A percentile compares a stretch with the other conserved stretches of the same genome.
These are phyloP conservation scores for Gnathonemus echidnorhynchus DNA, from an alignment of 2,113 vertebrate genomes.

Conservation along the genomic window DNA sequence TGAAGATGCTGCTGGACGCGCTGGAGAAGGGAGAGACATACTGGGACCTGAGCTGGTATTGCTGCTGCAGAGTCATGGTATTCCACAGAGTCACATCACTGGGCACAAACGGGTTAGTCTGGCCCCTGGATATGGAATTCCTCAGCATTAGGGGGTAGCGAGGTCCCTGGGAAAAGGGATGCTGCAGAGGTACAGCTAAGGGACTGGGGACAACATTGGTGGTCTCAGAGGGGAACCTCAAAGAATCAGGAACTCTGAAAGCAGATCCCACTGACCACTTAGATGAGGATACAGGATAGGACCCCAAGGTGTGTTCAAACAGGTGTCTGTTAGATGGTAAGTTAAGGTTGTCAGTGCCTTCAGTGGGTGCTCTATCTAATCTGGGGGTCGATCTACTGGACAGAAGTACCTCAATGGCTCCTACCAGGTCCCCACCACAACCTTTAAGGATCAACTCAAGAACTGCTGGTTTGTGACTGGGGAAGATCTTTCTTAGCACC, in stretches of 20 bases:
- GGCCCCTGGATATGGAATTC: constrained; percentile 81
- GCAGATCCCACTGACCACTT: constrained; percentile 97
- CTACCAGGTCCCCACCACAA: constrained; percentile 88
- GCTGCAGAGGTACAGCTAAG: constrained; percentile 78
- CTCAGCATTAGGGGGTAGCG: constrained; percentile 90
- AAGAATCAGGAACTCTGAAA: constrained; percentile 85
- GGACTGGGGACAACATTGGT: constrained; percentile 68
- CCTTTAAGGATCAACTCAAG: constrained; percentile 92
- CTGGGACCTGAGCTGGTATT: constrained; percentile 91
- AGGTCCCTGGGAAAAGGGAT: constrained; percentile 83
- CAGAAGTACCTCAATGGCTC: constrained; percentile 89
- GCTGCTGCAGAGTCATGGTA: constrained; percentile 94
- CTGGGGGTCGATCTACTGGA: constrained; percentile 71
- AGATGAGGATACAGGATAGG: constrained; percentile 81
- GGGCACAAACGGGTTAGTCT: constrained; percentile 78
- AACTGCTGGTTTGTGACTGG: constrained; percentile 85
- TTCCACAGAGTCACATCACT: constrained; percentile 94
- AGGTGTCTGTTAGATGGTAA: constrained; percentile 79
- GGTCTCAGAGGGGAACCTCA: constrained; percentile 80
- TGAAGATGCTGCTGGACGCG: constrained; percentile 67
- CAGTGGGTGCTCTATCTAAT: constrained; percentile 59
- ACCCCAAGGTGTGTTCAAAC: constrained; percentile 80
- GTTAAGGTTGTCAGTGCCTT: constrained; percentile 64
- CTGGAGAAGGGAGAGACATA: constrained; percentile 85
- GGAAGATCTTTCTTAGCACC: constrained; percentile 93